Conservation (phyloP, 2,888 invertebrate species). For the Congeria kusceri region DNA sequence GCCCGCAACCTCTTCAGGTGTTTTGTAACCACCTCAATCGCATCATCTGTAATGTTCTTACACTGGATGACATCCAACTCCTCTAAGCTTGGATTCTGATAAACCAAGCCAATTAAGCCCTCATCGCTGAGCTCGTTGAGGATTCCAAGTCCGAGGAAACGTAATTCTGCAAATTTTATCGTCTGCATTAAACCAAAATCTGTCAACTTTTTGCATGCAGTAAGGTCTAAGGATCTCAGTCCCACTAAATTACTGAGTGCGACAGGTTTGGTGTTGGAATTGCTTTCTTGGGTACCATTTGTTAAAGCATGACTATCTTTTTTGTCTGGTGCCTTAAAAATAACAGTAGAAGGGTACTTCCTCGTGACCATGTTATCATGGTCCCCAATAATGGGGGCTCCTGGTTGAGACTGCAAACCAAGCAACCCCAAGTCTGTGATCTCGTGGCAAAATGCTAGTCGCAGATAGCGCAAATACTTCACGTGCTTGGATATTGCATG, state of each 20-base stretch:
- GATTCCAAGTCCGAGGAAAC: constrained; percentile 88
- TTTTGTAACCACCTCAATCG: constrained; percentile 86
- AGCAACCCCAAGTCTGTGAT: constrained; percentile 91
- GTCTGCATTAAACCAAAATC: constrained; percentile 91
- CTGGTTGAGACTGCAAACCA: constrained; percentile 67
- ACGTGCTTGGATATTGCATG: constrained; percentile 90
- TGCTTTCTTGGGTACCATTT: not conserved
- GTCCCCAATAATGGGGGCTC: constrained; percentile 60
- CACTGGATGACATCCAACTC: constrained; percentile 89
- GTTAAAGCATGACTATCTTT: constrained; percentile 39
- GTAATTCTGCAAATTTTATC: constrained; percentile 89
- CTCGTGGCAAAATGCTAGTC: constrained; percentile 89
- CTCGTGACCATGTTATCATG: constrained; percentile 74
- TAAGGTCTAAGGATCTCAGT: constrained; percentile 88
- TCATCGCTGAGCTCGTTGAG: constrained; percentile 90
- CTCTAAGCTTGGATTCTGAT: constrained; percentile 90
- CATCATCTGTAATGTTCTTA: constrained; percentile 89
- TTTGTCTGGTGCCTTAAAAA: constrained; percentile 76
- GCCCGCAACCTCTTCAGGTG: constrained; percentile 87
- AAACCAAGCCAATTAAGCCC: constrained; percentile 89
- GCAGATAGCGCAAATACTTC: constrained; percentile 88
- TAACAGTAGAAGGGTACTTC: constrained; percentile 66
- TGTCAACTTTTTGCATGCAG: constrained; percentile 90
- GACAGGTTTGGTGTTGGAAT: constrained; percentile 34
- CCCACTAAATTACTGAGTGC: constrained; percentile 75